Base-by-base conservation (phyloP, 92 coral and sea anemone genomes). In the Pocillopora grandis region DNA sequence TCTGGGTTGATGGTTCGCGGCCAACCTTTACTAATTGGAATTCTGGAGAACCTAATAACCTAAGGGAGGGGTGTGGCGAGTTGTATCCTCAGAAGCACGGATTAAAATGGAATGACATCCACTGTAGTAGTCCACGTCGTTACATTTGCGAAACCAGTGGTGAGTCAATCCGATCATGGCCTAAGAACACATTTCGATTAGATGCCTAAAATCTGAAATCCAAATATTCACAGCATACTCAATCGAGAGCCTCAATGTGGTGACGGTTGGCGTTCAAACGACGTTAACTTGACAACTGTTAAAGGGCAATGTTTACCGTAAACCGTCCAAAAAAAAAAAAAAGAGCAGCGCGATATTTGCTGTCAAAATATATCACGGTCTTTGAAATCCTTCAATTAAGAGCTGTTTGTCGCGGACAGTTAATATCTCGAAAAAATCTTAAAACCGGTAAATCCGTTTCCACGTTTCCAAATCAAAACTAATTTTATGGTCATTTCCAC, bases 71-170 rank as follows among this genome's bases (percentile, higher is more conserved):
- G 7, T 74, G 78, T 55, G 63, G 1, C 20, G 15, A 55, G 21
- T 18, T 74, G 37, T 52, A 0, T n/a, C 10, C 18, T 55, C 12
- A 14, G 66, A 16, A 7, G n/a, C 15, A 19, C 58, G 60, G 59
- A 48, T 55, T 10, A 1, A 72, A 16, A 48, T 72, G 76, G 76
- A 76, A 76, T 12, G 79, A 76, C 59, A 0, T 5, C 10, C 5
- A 1, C 1, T 76, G 79, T 61, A 11, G 3, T 18, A 0, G 0
- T 0, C 12, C 10, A 27, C 21, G 0, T 2, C 52, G 5, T 27
- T 57, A 76, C 66, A 48, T 76, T 58, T 76, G 79, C 49, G 67
- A 76, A 72, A 21, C 35, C 60, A 72, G 56, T 42, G 76, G 76
- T 72, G 21, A 72, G 76, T 13, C 17, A 31, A 0, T 12, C 1